A percentile compares a stretch with the other conserved stretches of the same genome.
phyloP scores from a whole-genome alignment of 2,888 invertebrate species.

The Chrysina gloriosa region DNA sequence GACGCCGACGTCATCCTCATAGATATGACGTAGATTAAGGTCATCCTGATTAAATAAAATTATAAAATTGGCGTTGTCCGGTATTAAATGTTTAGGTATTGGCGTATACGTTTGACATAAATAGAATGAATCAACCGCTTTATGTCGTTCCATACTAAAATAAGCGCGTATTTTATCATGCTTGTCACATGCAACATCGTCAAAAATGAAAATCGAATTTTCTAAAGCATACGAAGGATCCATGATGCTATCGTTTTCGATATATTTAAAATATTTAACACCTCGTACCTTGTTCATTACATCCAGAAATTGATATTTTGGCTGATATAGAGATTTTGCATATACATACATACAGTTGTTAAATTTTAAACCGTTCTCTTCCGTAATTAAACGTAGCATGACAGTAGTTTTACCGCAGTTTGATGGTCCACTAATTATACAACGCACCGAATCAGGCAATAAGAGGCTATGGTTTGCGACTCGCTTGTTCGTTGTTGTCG shows the following conservation, averaged over 20 bases:
- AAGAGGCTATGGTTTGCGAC: too few relatives aligned
- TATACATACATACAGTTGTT: conserved; percentile 60
- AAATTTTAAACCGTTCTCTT: conserved; percentile 58
- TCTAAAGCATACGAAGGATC: conserved; percentile 50
- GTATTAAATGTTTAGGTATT: conserved; percentile 57
- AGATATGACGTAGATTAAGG: conserved; percentile 56
- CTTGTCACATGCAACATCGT: conserved; percentile 58
- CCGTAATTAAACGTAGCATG: conserved; percentile 54
- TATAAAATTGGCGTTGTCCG: conserved; percentile 58
- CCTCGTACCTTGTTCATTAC: conserved; percentile 49
- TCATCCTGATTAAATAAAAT: conserved; percentile 58
- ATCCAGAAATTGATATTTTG: conserved; percentile 54
- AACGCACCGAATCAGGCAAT: conserved; percentile 12
- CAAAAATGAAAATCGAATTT: conserved; percentile 60
- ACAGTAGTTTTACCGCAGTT: conserved; percentile 60
- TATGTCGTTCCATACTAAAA: conserved; percentile 57
- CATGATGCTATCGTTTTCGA: conserved; percentile 48
- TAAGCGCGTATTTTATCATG: conserved; percentile 52
- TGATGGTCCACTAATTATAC: conserved; percentile 57
- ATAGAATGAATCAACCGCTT: conserved; percentile 55
- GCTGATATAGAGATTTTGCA: conserved; percentile 55
- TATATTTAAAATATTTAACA: conserved; percentile 50
- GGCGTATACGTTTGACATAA: conserved; percentile 56
- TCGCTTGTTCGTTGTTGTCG: too few relatives aligned
- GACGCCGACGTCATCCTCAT: conserved; percentile 49